Evolutionary conservation across 2,797 vertebrate species (phyloP), one percentile per base, ranked within the genome.

Genomic region (Odontamblyopus lacepedii): DNA sequence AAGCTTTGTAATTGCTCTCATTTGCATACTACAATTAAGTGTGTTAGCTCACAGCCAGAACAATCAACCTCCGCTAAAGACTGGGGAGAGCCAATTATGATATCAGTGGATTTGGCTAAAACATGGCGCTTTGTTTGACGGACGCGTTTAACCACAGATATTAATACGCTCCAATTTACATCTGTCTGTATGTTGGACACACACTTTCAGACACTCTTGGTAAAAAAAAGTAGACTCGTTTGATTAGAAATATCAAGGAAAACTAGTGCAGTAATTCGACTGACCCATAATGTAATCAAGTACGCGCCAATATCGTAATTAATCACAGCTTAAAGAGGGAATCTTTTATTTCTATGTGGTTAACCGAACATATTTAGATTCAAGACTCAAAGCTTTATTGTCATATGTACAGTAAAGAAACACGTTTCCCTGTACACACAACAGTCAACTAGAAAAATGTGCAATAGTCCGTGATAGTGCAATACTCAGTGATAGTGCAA

Each of bases 21-120:
- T 99, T 99, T 99, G 97, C 98, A 99, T 99, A 98, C 95, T 95
- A 97, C 97, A 99, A 99, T 99, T 99, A 99, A 96, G 95, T 96
- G 96, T 96, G 96, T 98, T 96, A 97, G 96, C 97, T 98, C 96
- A 96, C 96, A 97, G 97, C 95, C 96, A 97, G 95, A 95, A 92
- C 93, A 94, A 94, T 94, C 93, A 94, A 96, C 96, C 95, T 96
- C 95, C 95, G 96, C 95, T 95, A 88, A 93, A 90, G 90, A 94
- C 85, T 89, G 83, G 85, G 88, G 90, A 92, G 90, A 88, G 87
- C 90, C 89, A 92, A 94, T 94, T 93, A 93, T 94, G 93, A 90
- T 92, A 93, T 93, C 91, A 90, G 88, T 90, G 88, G 84, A 91
- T 93, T 89, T 88, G 88, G 88, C 90, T 90, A 87, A 93, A 93